Evolutionary conservation across 2,888 invertebrate species (phyloP).

Genomic region (Trisateles emortualis): DNA sequence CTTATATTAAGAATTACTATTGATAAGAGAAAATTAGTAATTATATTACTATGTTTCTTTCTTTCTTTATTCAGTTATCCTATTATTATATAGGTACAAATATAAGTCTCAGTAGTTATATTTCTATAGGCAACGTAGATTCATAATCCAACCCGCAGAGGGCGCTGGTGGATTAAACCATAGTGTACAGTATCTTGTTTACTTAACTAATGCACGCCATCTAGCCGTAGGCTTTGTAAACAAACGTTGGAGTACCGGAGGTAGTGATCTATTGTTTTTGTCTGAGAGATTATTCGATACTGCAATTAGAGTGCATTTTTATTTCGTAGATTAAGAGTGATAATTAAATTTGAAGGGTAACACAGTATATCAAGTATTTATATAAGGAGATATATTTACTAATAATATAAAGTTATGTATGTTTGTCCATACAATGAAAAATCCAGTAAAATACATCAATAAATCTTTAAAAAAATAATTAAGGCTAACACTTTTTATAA

Average conservation of each 20-base stretch:
- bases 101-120: not conserved
- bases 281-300: constrained; percentile 65
- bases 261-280: constrained; percentile 70
- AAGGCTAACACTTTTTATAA: too few relatives aligned
- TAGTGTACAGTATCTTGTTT: constrained; percentile 61
- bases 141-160: constrained; percentile 10
- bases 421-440: too few relatives aligned
- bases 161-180: constrained; percentile 62
- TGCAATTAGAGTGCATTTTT: constrained; percentile 52
- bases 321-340: constrained; percentile 12
- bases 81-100: too few relatives aligned
- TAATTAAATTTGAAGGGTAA: not conserved
- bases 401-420: too few relatives aligned
- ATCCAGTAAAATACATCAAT: too few relatives aligned
- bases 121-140: not conserved
- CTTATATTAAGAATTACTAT: too few relatives aligned
- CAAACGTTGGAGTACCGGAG: constrained; percentile 46
- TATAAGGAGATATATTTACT: too few relatives aligned
- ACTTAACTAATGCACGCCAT: constrained; percentile 84
- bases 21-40: too few relatives aligned
- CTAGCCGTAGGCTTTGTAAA: constrained; percentile 79
- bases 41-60: too few relatives aligned
- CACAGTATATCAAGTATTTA: not conserved
- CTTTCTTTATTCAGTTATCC: too few relatives aligned
- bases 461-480: too few relatives aligned